Base-by-base conservation (phyloP, 2,797 vertebrate species). In the Kryptopterus vitreolus region DNA sequence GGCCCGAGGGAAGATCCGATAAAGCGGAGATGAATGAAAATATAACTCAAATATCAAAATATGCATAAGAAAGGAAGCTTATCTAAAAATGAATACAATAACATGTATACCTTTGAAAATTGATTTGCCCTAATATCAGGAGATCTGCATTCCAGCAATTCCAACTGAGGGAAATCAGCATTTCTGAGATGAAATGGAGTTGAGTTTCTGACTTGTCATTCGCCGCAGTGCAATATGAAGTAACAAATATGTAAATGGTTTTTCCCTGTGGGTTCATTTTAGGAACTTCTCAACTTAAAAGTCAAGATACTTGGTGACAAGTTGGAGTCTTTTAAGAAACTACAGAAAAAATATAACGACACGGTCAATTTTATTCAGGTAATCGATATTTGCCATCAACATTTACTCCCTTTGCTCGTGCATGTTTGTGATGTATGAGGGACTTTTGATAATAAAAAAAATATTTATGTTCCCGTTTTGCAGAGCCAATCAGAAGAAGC, bases 221-320 rank as follows among this genome's bases (percentile, higher is more conserved):
- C 31, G 38, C 33, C 38, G 10, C 22, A 5, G 15, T 69, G 43
- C 16, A 26, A 3, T 38, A 50, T 50, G 8, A 29, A 10, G 1
- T 29, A 70, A 31, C 24, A 20, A 22, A 33, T 18, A 2, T 71
- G 4, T 26, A 76, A n/a, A 43, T 66, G 4, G 77, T 53, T 26
- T 81, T 68, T 72, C 33, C 0, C 57, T 55, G 50, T 20, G 33
- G 3, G 65, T 86, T 75, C 76, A 12, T 29, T 61, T 20, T 82
- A 94, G 94, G 86, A 65, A 0, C 88, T 93, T 79, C 91, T 94
- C 16, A 13, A 68, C 31, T 74, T 84, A 68, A 93, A 91, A 89
- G 82, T 92, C 33, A 68, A 83, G 12, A 94, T 94, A 52, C 91
- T 94, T 83, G 88, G 90, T 69, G 90, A 87, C n/a, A 94, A 92